These are phyloP conservation scores for Alviniconcha strummeri DNA, from an alignment of 2,888 invertebrate species.

Conservation along the genomic window DNA sequence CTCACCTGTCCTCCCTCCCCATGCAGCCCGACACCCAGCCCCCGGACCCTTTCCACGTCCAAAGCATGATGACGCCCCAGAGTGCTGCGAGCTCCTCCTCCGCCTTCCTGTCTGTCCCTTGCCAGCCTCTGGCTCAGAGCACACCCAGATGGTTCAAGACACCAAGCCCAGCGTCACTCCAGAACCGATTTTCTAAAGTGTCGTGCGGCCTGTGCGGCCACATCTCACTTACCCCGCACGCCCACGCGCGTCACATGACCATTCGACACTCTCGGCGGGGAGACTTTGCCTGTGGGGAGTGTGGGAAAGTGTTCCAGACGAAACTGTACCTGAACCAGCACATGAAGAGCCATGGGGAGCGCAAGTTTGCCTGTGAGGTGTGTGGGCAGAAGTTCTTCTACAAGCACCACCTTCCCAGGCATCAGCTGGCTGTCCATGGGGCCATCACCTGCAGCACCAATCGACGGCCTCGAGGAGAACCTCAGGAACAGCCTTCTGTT, in stretches of 20 bases:
- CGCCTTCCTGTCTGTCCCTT: constrained; percentile 7
- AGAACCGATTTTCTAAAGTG: background rate
- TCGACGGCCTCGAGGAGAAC: no score
- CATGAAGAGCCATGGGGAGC: constrained; percentile 38
- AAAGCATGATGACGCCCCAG: background rate
- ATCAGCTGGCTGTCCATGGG: constrained; percentile 38
- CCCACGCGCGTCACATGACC: constrained; percentile 22
- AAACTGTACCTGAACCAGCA: constrained; percentile 35
- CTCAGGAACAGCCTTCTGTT: no score
- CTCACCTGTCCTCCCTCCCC: constrained; percentile 6
- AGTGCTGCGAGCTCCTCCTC: background rate
- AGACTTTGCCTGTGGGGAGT: constrained; percentile 35
- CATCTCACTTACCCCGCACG: constrained; percentile 6
- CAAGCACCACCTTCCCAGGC: constrained; percentile 43
- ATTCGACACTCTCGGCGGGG: constrained; percentile 22
- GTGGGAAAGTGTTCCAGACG: constrained; percentile 39
- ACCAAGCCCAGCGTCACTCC: background rate
- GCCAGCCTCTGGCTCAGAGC: background rate
- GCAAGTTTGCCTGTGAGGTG: constrained; percentile 37
- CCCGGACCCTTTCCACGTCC: background rate
- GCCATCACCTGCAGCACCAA: background rate
- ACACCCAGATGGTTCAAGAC: background rate
- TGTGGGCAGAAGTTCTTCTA: constrained; percentile 40
- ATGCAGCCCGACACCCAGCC: background rate
- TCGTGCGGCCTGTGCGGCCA: constrained; percentile 21